Conservation (phyloP, 2,888 invertebrate species). For the Drosophila recens region DNA sequence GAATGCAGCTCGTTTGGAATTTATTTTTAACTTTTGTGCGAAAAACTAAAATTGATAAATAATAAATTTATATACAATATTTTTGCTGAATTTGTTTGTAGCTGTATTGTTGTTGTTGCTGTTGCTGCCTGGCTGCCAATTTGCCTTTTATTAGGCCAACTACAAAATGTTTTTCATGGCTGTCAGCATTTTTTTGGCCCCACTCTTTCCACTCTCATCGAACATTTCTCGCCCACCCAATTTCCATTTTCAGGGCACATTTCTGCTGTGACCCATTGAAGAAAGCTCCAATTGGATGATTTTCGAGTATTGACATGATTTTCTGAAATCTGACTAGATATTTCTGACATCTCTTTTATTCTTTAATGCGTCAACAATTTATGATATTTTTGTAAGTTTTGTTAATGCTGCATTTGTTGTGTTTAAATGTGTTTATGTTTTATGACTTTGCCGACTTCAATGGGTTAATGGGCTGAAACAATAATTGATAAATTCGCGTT, state of each 20-base stretch:
- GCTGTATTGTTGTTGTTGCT: slow-evolving; percentile 26
- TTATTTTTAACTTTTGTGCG: slow-evolving; percentile 63
- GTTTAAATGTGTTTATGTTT: slow-evolving; percentile 20
- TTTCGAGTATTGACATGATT: slow-evolving; percentile 41
- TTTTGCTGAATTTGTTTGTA: slow-evolving; percentile 55
- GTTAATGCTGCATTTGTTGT: slow-evolving; percentile 14
- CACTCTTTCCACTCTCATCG: background rate
- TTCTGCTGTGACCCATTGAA: slow-evolving; percentile 56
- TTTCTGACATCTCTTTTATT: slow-evolving; percentile 4
- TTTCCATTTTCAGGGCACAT: slow-evolving; percentile 23
- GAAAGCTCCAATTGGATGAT: slow-evolving; percentile 40
- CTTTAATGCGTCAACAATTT: slow-evolving; percentile 37
- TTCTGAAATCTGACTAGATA: slow-evolving; percentile 22
- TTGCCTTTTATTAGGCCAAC: slow-evolving; percentile 71
- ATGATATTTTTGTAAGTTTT: slow-evolving; percentile 5
- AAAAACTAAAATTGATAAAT: slow-evolving; percentile 63
- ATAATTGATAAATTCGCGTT: slow-evolving; percentile 21
- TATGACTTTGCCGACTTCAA: slow-evolving; percentile 18
- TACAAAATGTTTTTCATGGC: slow-evolving; percentile 47
- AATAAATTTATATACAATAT: slow-evolving; percentile 51
- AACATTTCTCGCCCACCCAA: slow-evolving; percentile 53
- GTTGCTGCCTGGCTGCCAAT: slow-evolving; percentile 61
- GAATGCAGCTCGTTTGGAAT: slow-evolving; percentile 28
- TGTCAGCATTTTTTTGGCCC: slow-evolving; percentile 66
- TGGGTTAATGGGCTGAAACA: slow-evolving; percentile 27